Conservation (phyloP, 37 sponge, comb jelly and placozoan species). For the Ianthella basta region DNA sequence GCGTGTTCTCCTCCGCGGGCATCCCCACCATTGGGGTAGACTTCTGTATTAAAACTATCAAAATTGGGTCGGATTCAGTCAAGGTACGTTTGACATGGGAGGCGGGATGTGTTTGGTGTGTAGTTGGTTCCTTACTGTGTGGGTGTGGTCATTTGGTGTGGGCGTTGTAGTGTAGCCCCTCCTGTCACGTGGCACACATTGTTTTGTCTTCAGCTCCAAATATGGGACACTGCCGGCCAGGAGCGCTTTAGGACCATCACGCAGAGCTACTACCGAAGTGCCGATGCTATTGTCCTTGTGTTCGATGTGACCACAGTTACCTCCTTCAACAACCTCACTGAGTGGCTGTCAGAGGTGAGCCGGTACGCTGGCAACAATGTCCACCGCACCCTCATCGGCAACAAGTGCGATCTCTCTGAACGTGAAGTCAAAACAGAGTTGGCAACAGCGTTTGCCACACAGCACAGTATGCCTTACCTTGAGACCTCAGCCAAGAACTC, state of each 20-base stretch:
- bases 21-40: constrained; percentile 93
- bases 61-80: constrained; percentile 73
- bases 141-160: neutral
- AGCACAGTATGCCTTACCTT: constrained; percentile 86
- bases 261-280: constrained; percentile 94
- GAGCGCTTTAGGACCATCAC: constrained; percentile 93
- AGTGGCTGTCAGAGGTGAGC: constrained; percentile 87
- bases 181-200: neutral
- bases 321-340: constrained; percentile 76
- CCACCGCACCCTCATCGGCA: constrained; percentile 83
- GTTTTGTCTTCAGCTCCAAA: constrained; percentile 71
- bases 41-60: constrained; percentile 86
- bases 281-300: constrained; percentile 91
- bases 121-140: neutral
- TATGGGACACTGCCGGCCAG: constrained; percentile 97
- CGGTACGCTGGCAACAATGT: constrained; percentile 77
- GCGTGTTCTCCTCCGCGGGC: constrained; percentile 60
- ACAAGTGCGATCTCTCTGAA: constrained; percentile 87
- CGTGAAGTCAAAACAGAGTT: constrained; percentile 65
- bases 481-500: constrained; percentile 92
- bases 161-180: neutral
- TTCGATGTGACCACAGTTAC: constrained; percentile 76
- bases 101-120: neutral
- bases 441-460: constrained; percentile 67
- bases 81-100: constrained; percentile 86